Conservation (phyloP, 2,113 vertebrate species). For the Sorex fumeus region DNA sequence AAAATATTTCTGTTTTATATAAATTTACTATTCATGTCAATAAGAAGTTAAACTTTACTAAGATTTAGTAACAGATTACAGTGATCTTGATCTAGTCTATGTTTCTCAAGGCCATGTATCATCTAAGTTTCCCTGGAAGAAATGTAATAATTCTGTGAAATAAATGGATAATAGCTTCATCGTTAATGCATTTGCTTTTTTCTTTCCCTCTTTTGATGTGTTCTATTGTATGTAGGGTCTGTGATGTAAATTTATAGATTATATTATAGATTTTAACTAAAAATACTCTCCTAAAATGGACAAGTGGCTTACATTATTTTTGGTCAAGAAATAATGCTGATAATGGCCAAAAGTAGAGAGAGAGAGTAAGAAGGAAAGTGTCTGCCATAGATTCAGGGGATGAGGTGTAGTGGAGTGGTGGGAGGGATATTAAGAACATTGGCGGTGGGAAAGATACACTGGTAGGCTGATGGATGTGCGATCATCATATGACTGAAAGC, state of each 20-base stretch:
- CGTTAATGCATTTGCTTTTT: background rate
- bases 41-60: background rate
- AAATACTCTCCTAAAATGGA: slow-evolving; percentile 26
- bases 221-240: background rate
- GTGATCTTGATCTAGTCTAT: background rate
- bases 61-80: slow-evolving; percentile 40
- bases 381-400: too few species aligned
- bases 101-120: background rate
- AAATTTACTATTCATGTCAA: background rate
- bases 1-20: background rate
- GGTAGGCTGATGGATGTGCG: too few species aligned
- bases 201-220: background rate
- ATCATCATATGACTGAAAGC: too few species aligned
- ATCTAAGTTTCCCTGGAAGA: background rate
- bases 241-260: background rate
- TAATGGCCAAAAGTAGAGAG: background rate
- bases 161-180: background rate
- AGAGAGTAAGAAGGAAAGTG: too few species aligned
- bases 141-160: background rate
- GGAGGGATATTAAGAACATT: too few species aligned
- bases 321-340: background rate
- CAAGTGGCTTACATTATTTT: background rate
- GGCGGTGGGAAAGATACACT: background rate
- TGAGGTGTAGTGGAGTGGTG: too few species aligned
- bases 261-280: slow-evolving; percentile 39